Base-by-base conservation (phyloP, 2,888 invertebrate species). In the Noctua janthina region DNA sequence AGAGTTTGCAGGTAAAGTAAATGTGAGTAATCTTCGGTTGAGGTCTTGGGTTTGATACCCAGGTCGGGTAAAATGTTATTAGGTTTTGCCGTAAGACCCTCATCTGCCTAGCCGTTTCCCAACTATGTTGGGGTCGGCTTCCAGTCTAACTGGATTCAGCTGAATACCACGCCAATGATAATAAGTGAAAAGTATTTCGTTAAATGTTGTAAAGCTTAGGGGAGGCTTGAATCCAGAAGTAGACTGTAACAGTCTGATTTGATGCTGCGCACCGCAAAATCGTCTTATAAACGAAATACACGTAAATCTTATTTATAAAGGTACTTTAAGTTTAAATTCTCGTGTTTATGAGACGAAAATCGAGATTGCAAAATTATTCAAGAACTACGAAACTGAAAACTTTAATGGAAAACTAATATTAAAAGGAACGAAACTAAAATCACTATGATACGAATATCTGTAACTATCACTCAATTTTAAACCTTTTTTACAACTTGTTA, bases 371-470 rank as follows among this genome's bases (percentile, higher is more conserved):
- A 67, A 23, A 43, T 43, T 23, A 67, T 13, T 17, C 13, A 13
- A 23, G 35, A 13, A 67, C 67, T 67, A 29, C 20, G 62, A 49
- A 74, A n/a, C n/a, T n/a, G 43, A 67, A 62, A 39, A 49, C 46
- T 23, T 56, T 70, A 76, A 81, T 76, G 23, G 69, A 77, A 77
- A 73, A 35, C 35, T 56, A 72, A 78, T 54, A 68, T 62, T 39
- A 59, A 39, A 35, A 71, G 15, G 17, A 74, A 71, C 29, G 46
- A 56, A 87, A 80, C 79, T 84, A 15, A 75, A 77, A 75, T 69
- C 20, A 82, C 56, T 76, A 29, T 23, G 43, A 74, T 54, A 83
- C 17, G 62, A 68, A 54, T 54, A 81, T 79, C 66, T 81, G 46
- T 43, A 76, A 6, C 1, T 20, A 13, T 15, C 35, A 71, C 59